Conservation (phyloP, 2,888 invertebrate genomes). For the Drosophila mettleri region DNA sequence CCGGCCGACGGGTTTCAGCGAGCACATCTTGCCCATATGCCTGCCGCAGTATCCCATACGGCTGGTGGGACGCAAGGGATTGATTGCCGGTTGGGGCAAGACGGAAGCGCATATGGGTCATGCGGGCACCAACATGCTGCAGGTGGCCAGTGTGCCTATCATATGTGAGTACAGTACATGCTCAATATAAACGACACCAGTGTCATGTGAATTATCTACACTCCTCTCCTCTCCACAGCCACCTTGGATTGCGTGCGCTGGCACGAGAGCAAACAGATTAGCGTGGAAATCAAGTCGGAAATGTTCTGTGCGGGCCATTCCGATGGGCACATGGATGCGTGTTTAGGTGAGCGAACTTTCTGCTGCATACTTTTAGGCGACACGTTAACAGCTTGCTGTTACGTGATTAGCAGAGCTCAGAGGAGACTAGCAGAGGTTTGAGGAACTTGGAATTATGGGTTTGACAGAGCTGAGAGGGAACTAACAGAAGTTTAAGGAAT, state of each 20-base stretch:
- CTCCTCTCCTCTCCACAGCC: slow-evolving; percentile 85
- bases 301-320: slow-evolving; percentile 95
- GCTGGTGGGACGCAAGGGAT: slow-evolving; percentile 87
- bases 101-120: slow-evolving; percentile 90
- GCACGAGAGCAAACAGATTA: slow-evolving; percentile 93
- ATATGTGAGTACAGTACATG: slow-evolving; percentile 87
- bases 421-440: neutral
- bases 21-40: slow-evolving; percentile 92
- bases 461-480: no score
- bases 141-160: slow-evolving; percentile 93
- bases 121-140: slow-evolving; percentile 91
- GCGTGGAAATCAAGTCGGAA: slow-evolving; percentile 90
- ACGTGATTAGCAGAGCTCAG: neutral
- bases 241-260: slow-evolving; percentile 91
- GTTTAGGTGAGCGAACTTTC: slow-evolving; percentile 86
- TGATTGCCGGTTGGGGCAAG: slow-evolving; percentile 94
- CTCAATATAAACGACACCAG: neutral
- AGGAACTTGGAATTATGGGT: no score
- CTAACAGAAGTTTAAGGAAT: no score
- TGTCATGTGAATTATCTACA: neutral
- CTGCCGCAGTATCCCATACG: slow-evolving; percentile 87
- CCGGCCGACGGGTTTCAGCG: slow-evolving; percentile 87
- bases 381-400: slow-evolving; percentile 1
- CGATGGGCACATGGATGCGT: slow-evolving; percentile 93
- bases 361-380: slow-evolving; percentile 67